Evolutionary conservation across 2,797 vertebrate species (phyloP).

Genomic region (Petrocephalus schoutedeni): DNA sequence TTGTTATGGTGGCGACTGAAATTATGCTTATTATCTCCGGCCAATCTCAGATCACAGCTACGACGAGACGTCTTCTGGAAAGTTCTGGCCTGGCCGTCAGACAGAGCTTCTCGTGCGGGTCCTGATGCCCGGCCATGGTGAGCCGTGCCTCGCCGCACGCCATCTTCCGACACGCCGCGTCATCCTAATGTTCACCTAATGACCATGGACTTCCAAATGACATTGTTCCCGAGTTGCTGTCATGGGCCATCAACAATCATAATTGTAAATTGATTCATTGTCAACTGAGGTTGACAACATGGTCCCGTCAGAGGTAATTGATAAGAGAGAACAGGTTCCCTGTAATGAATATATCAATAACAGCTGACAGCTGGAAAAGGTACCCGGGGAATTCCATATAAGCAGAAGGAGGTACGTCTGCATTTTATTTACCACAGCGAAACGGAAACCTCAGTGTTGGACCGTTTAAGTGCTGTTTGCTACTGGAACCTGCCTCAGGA

Average conservation of each 20-base stretch:
- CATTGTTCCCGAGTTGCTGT: slow-evolving; percentile 72
- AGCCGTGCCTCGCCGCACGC: slow-evolving; percentile 40
- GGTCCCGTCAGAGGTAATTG: slow-evolving; percentile 66
- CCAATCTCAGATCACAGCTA: not conserved
- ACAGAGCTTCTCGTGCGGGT: not conserved
- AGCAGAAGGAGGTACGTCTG: slow-evolving; percentile 59
- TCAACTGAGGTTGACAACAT: slow-evolving; percentile 71
- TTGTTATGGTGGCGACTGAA: not conserved
- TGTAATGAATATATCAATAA: slow-evolving; percentile 82
- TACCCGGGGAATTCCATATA: slow-evolving; percentile 66
- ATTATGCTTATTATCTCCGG: not conserved
- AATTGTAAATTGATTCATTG: slow-evolving; percentile 81
- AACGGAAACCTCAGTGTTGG: slow-evolving; percentile 28
- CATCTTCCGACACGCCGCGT: slow-evolving; percentile 64
- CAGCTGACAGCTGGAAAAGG: slow-evolving; percentile 72
- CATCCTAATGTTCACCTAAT: slow-evolving; percentile 80
- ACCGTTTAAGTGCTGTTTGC: slow-evolving; percentile 17
- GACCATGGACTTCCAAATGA: slow-evolving; percentile 43
- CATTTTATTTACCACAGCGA: slow-evolving; percentile 54
- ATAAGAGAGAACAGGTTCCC: slow-evolving; percentile 64
- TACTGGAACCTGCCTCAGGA: not conserved
- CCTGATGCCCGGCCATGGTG: slow-evolving; percentile 23
- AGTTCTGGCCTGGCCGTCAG: not conserved
- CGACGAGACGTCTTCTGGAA: not conserved
- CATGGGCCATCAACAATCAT: slow-evolving; percentile 81